Percentiles rank a stretch among this genome's conserved stretches.
Conservation (phyloP, 1,140 invertebrate genomes). For the Drosophila watanabei region DNA sequence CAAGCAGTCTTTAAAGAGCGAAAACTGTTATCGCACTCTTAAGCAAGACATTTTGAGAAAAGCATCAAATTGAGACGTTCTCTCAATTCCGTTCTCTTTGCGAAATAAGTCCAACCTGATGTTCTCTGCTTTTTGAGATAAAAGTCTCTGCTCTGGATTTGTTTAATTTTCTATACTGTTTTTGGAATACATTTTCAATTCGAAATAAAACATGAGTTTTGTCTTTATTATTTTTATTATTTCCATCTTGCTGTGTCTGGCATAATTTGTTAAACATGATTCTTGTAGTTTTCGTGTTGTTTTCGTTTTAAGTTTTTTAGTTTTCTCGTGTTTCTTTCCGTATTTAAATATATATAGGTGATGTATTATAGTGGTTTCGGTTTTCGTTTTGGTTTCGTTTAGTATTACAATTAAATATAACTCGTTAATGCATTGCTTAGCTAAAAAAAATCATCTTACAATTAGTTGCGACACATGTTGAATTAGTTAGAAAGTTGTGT, state of each 20-base stretch:
- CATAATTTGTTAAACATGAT: constrained; percentile 77
- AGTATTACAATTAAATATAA: constrained; percentile 78
- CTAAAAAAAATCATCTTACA: constrained; percentile 80
- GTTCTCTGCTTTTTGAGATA: too few species aligned
- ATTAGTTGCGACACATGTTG: constrained; percentile 76
- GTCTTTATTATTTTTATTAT: constrained; percentile 62
- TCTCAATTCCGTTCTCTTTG: too few species aligned
- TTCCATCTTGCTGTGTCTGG: constrained; percentile 59
- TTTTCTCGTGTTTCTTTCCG: constrained; percentile 31
- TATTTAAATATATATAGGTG: constrained; percentile 78
- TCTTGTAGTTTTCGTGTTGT: constrained; percentile 30
- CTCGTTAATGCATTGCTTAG: constrained; percentile 79
- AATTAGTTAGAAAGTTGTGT: constrained; percentile 61
- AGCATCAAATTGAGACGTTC: too few species aligned
- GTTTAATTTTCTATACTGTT: too few species aligned
- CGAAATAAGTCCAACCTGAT: too few species aligned
- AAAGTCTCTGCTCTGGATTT: too few species aligned
- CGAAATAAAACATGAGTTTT: constrained; percentile 32
- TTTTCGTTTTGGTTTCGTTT: constrained; percentile 43
- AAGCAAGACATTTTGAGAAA: too few species aligned
- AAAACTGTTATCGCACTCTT: too few species aligned
- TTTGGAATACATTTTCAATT: neutral
- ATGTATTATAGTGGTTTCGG: constrained; percentile 63
- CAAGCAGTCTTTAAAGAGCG: too few species aligned
- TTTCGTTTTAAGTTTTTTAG: neutral